Percentiles rank a stretch among this genome's conserved stretches.
These are phyloP conservation scores for Eudemis profundana DNA, from an alignment of 2,888 invertebrate species.

Conservation along the genomic window DNA sequence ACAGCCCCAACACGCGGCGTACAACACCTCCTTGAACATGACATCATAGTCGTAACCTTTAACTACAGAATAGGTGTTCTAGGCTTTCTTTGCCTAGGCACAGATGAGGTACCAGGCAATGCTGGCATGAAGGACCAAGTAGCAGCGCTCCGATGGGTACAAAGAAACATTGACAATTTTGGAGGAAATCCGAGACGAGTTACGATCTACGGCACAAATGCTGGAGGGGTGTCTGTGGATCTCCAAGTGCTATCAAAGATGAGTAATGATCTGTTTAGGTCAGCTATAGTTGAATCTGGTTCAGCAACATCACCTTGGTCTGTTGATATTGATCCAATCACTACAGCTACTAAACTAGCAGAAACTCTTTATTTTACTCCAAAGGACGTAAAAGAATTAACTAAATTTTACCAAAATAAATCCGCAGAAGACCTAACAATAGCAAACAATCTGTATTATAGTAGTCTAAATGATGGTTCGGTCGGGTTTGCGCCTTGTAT, in stretches of 20 bases:
- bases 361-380: constrained; percentile 53
- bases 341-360: constrained; percentile 51
- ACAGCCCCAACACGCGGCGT: constrained; percentile 10
- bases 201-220: constrained; percentile 56
- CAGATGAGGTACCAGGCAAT: constrained; percentile 57
- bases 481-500: constrained; percentile 47
- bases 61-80: constrained; percentile 58
- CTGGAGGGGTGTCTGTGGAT: constrained; percentile 53
- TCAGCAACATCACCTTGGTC: constrained; percentile 47
- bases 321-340: constrained; percentile 47
- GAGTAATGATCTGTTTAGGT: constrained; percentile 51
- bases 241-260: constrained; percentile 52
- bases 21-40: constrained; percentile 45
- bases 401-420: constrained; percentile 17
- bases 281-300: constrained; percentile 57
- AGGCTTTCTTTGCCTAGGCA: constrained; percentile 57
- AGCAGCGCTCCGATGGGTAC: constrained; percentile 56
- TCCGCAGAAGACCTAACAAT: constrained; percentile 10
- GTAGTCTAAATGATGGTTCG: constrained; percentile 15
- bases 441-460: constrained; percentile 1
- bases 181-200: constrained; percentile 55
- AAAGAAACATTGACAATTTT: constrained; percentile 55
- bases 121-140: constrained; percentile 59
- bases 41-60: constrained; percentile 54
- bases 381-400: constrained; percentile 47